Evolutionary conservation across 2,888 invertebrate species (phyloP).

Genomic region (Hypolimnas misippus): DNA sequence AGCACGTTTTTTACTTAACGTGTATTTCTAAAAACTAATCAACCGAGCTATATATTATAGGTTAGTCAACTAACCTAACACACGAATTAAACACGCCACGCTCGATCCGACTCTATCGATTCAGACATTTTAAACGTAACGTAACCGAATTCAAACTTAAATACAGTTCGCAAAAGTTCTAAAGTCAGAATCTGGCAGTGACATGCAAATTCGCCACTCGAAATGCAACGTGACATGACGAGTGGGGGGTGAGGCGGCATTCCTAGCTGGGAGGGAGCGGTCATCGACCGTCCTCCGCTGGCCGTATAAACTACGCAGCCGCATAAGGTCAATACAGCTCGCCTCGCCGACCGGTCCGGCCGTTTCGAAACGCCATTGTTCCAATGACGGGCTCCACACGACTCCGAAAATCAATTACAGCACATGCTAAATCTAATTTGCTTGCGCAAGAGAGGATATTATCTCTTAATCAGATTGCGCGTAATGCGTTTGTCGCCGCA

Average conservation of each 20-base stretch:
- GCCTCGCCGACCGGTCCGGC: constrained; percentile 56
- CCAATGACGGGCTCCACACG: constrained; percentile 48
- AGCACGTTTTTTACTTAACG: background rate
- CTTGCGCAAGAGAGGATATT: constrained; percentile 64
- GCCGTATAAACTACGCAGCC: constrained; percentile 76
- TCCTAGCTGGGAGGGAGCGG: constrained; percentile 69
- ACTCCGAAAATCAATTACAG: constrained; percentile 70
- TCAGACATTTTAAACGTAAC: constrained; percentile 19
- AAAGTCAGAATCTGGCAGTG: constrained; percentile 40
- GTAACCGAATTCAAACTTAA: constrained; percentile 31
- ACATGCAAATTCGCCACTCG: constrained; percentile 77
- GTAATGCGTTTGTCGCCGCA: constrained; percentile 34
- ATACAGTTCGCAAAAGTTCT: constrained; percentile 31
- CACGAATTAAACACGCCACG: constrained; percentile 13
- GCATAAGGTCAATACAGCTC: constrained; percentile 77
- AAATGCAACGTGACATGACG: constrained; percentile 76
- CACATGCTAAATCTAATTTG: constrained; percentile 69
- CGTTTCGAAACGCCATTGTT: constrained; percentile 74
- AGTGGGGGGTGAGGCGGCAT: constrained; percentile 64
- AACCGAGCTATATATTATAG: background rate
- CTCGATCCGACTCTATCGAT: constrained; percentile 23
- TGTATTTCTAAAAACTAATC: background rate
- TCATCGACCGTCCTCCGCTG: constrained; percentile 82
- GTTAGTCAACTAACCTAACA: background rate
- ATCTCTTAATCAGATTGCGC: constrained; percentile 57